These are phyloP conservation scores for Pogonognathellus flavescens DNA, from an alignment of 1,140 invertebrate species.

Conservation along the genomic window DNA sequence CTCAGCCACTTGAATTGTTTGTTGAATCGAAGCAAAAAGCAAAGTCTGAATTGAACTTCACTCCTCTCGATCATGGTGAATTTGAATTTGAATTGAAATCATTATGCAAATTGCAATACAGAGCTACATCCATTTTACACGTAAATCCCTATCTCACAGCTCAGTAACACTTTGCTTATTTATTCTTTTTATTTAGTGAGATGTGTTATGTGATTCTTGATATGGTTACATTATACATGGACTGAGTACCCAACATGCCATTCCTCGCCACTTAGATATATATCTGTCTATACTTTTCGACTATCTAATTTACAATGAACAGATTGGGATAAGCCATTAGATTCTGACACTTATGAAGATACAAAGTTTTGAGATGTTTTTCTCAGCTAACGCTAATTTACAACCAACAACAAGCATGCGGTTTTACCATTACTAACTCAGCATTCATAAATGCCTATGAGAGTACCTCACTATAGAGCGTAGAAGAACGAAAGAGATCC, in stretches of 20 bases:
- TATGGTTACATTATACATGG: not conserved
- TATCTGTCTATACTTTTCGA: constrained; percentile 22
- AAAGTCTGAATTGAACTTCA: constrained; percentile 3
- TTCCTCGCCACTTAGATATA: constrained; percentile 33
- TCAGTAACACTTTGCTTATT: constrained; percentile 35
- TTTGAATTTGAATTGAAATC: constrained; percentile 46
- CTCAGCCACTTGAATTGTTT: not conserved
- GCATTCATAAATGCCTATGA: constrained; percentile 29
- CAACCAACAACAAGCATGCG: constrained; percentile 43
- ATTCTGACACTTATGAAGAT: constrained; percentile 46
- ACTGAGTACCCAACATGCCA: not conserved
- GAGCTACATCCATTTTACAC: not conserved
- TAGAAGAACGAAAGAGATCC: not conserved
- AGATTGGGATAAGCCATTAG: constrained; percentile 49
- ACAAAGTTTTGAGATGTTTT: constrained; percentile 9
- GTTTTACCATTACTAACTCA: constrained; percentile 18
- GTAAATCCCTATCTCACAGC: constrained; percentile 9
- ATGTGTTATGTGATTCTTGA: not conserved
- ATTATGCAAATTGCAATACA: constrained; percentile 28
- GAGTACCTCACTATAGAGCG: constrained; percentile 23
- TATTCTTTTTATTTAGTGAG: constrained; percentile 38
- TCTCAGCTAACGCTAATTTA: constrained; percentile 46
- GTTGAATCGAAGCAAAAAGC: not conserved
- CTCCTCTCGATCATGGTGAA: not conserved
- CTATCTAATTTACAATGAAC: constrained; percentile 38